A percentile compares a stretch with the other conserved stretches of the same genome.
Conservation (phyloP, 2,888 invertebrate species). For the Tiliacea aurago region DNA sequence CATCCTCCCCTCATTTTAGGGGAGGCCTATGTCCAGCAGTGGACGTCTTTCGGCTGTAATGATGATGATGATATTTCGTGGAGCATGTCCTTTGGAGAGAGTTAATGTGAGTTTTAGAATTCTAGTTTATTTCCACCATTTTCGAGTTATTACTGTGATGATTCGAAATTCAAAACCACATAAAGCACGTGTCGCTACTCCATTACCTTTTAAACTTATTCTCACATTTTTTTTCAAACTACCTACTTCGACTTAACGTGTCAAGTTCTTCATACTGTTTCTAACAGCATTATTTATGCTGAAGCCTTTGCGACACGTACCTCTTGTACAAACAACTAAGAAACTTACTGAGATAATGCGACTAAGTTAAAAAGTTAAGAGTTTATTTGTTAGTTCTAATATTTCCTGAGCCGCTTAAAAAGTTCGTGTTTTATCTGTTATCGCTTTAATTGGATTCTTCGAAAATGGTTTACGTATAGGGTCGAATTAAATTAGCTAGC, state of each 20-base stretch:
- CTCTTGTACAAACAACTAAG: slow-evolving; percentile 29
- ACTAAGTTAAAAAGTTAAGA: slow-evolving; percentile 34
- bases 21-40: too few relatives aligned
- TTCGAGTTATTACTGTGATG: not conserved
- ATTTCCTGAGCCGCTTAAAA: slow-evolving; percentile 40
- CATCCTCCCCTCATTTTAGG: too few relatives aligned
- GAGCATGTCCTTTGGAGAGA: not conserved
- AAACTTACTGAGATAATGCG: slow-evolving; percentile 26
- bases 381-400: slow-evolving; percentile 40
- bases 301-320: slow-evolving; percentile 28
- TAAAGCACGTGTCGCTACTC: not conserved
- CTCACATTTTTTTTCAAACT: not conserved
- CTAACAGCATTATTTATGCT: slow-evolving; percentile 31
- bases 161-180: not conserved
- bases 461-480: slow-evolving; percentile 11
- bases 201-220: not conserved
- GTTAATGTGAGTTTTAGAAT: not conserved
- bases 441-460: slow-evolving; percentile 51
- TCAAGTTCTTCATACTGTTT: slow-evolving; percentile 4
- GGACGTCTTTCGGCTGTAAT: too few relatives aligned
- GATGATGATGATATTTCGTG: too few relatives aligned
- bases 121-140: not conserved
- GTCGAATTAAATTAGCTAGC: too few relatives aligned
- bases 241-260: not conserved
- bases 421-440: slow-evolving; percentile 54